Base-by-base conservation (phyloP, 2,888 invertebrate genomes). In the Limenitis camilla region DNA sequence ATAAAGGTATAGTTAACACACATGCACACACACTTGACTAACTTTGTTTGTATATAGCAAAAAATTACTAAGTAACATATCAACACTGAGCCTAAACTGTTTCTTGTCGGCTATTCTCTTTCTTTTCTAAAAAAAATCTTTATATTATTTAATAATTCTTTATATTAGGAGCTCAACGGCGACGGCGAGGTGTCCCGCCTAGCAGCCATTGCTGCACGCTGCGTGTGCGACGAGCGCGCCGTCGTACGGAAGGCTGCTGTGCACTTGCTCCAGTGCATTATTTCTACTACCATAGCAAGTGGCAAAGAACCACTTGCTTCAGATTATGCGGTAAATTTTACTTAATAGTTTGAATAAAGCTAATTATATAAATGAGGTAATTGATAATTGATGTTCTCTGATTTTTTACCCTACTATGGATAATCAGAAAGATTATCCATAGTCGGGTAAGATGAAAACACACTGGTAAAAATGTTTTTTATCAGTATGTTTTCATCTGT, bases 201-300 rank as follows among this genome's bases (percentile, higher is more conserved):
- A 61, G 66, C 77, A 71, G 74, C 69, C 48, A 68, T 73, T 57
- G 76, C 71, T 32, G 77, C 76, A 55, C 77, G 76, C 40, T 67
- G 76, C 64, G 76, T 75, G 63, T 73, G 76, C 63, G 87, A 87
- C 71, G 85, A 84, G 67, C 79, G 83, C 36, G 85, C 85, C 6
- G 74, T 67, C 4, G 86, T 86, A 59, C 72, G 86, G 2, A 73
- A 74, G 52, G 74, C 78, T n/a, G 82, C 78, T 40, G 71, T 73
- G n/a, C 45, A 66, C 28, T 72, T 85, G 10, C 64, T 82, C 53
- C 78, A 74, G 42, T 73, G 74, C 5, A 61, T 78, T 56, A 66
- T 80, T 4, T 54, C 61, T 39, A 53, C 61, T 29, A 19, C 32
- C 27, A 59, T 63, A 44, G 29, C 11, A 19, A 30, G 4, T 5